Base-by-base conservation (phyloP, 2,113 vertebrate genomes). In the Rhea pennata region DNA sequence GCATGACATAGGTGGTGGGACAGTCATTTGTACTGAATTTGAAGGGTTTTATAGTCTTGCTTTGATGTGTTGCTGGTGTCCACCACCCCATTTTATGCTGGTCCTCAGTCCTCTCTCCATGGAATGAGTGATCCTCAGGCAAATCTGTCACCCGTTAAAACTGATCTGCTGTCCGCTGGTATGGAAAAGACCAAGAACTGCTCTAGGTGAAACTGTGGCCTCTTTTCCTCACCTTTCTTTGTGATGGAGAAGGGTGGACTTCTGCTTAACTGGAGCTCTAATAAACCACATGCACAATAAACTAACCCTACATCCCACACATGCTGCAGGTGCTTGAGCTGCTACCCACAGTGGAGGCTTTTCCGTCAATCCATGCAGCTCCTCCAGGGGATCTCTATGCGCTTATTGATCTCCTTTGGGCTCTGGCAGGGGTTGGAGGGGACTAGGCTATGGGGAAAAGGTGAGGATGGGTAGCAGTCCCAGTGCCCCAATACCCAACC, bases 251-350 rank as follows among this genome's bases (percentile, higher is more conserved):
- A 59, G 80, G 39, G 70, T 24, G 65, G 31, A 84, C 70, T 81
- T 42, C 46, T 88, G 84, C 88, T 96, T 96, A 40, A 82, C 24
- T 62, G 78, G 86, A 78, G 48, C 80, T 90, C 56, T 65, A 94
- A 95, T 96, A 95, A 95, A 96, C 24, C 50, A 9, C 21, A 61
- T 54, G 61, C 48, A 54, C 66, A 58, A 16, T 58, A 31, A 58
- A 58, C 70, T 61, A 58, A 23, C 39, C 39, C 61, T 69, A 61
- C 5, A 0, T 69, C 61, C 61, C 48, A 1, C 0, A 2, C 64
- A 31, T 76, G 46, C 64, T 51, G 6, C 11, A 1, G 53, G 23
- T 54, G 22, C 22, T 23, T 0, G 0, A 69, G 51, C 77, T 44
- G 27, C 65, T 77, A 69, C 59, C 24, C 1, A 0, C 27, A 39